These are phyloP conservation scores for Manis javanica DNA, from an alignment of 2,797 vertebrate genomes.

Conservation along the genomic window DNA sequence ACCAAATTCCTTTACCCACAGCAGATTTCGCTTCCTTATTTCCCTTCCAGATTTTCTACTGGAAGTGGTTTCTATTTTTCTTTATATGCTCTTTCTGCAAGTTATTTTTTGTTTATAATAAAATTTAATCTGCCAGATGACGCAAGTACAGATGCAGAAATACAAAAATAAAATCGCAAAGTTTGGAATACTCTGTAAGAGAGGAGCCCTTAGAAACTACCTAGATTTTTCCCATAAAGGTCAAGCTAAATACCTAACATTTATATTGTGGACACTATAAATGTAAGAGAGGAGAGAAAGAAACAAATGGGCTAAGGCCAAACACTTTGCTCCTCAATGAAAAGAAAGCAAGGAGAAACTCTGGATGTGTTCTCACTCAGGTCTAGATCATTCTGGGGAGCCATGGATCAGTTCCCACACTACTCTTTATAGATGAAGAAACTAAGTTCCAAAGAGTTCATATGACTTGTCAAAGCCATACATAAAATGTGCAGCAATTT, in stretches of 20 bases:
- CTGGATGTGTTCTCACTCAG: background rate
- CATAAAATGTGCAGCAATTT: background rate
- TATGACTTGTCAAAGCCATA: background rate
- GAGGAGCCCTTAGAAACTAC: background rate
- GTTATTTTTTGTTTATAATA: background rate
- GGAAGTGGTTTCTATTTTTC: background rate
- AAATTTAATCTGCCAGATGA: background rate
- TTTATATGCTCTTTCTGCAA: background rate
- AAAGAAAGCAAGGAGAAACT: background rate
- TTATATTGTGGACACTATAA: background rate
- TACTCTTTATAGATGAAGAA: background rate
- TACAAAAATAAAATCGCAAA: background rate
- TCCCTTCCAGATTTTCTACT: background rate
- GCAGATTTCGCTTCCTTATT: background rate
- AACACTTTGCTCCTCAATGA: background rate
- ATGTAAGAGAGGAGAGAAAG: background rate
- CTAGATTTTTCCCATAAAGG: background rate
- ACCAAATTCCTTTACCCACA: background rate
- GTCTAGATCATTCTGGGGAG: background rate
- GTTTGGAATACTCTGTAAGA: background rate
- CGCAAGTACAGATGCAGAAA: background rate
- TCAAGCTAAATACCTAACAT: background rate
- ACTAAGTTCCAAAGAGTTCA: background rate
- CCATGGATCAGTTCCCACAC: background rate
- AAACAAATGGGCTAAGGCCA: background rate